Evolutionary conservation across 2,797 vertebrate genomes (phyloP).

Genomic region (Galaxias olidus): DNA sequence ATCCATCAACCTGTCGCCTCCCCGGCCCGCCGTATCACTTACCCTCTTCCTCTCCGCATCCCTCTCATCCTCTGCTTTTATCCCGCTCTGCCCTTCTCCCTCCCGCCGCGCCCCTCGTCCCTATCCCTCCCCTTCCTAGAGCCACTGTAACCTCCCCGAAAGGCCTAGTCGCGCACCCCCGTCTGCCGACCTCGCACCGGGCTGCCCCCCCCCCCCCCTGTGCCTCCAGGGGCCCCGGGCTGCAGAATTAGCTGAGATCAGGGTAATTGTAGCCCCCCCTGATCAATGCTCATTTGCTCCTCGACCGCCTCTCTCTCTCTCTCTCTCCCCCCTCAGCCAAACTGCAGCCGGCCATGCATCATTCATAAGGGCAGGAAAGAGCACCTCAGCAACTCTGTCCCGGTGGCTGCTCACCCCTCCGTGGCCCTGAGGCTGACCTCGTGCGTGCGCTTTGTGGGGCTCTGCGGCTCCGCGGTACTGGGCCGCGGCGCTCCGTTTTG

Average conservation of each 20-base stretch:
- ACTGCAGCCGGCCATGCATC: constrained; percentile 59
- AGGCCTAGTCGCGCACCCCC: no score
- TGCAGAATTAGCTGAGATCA: constrained; percentile 63
- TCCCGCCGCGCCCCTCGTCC: constrained; percentile 11
- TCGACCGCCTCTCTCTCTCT: constrained; percentile 36
- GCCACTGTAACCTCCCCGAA: constrained; percentile 38
- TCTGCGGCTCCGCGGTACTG: no score
- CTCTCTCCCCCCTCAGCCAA: constrained; percentile 18
- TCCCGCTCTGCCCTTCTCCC: constrained; percentile 50
- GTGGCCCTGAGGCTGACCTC: constrained; percentile 49
- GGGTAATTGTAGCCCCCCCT: constrained; percentile 67
- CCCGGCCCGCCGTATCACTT: constrained; percentile 60
- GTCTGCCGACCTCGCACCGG: neutral
- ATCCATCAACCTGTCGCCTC: constrained; percentile 75
- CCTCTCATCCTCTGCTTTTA: constrained; percentile 66
- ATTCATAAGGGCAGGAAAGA: constrained; percentile 62
- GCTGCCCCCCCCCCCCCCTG: neutral
- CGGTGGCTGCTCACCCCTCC: constrained; percentile 45
- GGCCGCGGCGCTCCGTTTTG: no score
- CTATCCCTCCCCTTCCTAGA: constrained; percentile 33
- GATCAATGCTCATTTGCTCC: constrained; percentile 73
- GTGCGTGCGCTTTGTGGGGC: constrained; percentile 44
- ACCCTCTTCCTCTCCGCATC: constrained; percentile 59
- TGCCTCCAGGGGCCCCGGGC: constrained; percentile 41
- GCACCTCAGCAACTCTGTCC: constrained; percentile 50